Evolutionary conservation across 2,797 vertebrate species (phyloP), one percentile per base, ranked within the genome.

Genomic region (Sciurus carolinensis): DNA sequence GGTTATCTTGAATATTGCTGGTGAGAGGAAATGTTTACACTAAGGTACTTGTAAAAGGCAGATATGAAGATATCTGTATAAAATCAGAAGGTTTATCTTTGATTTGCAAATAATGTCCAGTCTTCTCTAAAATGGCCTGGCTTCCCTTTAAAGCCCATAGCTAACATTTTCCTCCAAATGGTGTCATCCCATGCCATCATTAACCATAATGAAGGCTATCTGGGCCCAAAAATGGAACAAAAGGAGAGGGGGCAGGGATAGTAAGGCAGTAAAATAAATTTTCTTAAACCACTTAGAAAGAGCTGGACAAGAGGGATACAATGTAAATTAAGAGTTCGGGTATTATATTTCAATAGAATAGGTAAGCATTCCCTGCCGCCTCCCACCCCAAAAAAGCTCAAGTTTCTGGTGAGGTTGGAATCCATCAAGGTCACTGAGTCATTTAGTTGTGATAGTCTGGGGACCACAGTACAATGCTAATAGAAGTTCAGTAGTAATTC

Each of bases 1-100:
- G 75, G 69, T 82, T 93, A 79, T 75, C 15, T 1, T 83, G 26
- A 95, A 96, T 77, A 67, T 2, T 79, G 42, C 64, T 28, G 14
- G 28, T 85, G 42, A 94, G 80, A 52, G 57, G 42, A 85, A 75
- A 73, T 44, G 17, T 85, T 97, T 88, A 90, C 47, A 83, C 8
- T 0, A 22, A 80, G 26, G 26, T 87, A 28, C 5, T 0, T 86
- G 0, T 79, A 94, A 81, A 39, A 75, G 30, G 28, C 24, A 91
- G 57, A 72, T 22, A 72, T 18, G 20, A 64, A 33, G 3, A 69
- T 79, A 22, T n/a, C 36, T 59, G 30, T 86, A 24, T 15, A 59
- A 91, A 95, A 86, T 44, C 24, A 94, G 50, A 92, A 90, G 57
- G 14, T 8, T 39, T 1, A 26, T 36, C 79, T 92, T 77, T 77